Evolutionary conservation across 1,140 invertebrate genomes (phyloP).

Genomic region (Liolophura sinensis): DNA sequence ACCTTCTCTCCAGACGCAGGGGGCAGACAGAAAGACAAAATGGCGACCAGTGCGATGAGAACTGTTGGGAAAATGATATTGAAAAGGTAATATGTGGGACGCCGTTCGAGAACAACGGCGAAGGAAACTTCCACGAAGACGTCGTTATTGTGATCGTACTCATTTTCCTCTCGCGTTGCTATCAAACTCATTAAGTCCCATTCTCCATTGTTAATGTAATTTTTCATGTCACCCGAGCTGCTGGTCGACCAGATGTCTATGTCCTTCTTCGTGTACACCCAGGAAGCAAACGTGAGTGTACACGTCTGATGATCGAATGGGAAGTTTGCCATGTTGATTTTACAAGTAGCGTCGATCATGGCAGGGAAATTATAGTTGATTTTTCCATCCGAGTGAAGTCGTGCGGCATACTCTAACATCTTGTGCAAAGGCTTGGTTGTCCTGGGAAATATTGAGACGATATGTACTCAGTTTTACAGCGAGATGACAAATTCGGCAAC

Average conservation of each 20-base stretch:
- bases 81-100: conserved; percentile 46
- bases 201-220: conserved; percentile 65
- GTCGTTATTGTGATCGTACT: conserved; percentile 73
- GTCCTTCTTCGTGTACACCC: conserved; percentile 44
- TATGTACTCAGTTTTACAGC: too few relatives aligned
- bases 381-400: conserved; percentile 18
- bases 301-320: conserved; percentile 76
- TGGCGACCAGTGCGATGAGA: conserved; percentile 79
- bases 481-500: too few relatives aligned
- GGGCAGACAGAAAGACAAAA: conserved; percentile 95
- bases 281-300: conserved; percentile 56
- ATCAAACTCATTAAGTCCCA: conserved; percentile 62
- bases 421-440: too few relatives aligned
- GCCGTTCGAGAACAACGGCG: conserved; percentile 34
- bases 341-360: conserved; percentile 71
- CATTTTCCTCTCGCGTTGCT: conserved; percentile 28
- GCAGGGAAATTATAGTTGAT: conserved; percentile 40
- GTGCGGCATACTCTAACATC: too few relatives aligned
- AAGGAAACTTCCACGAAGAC: conserved; percentile 44
- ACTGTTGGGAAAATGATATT: conserved; percentile 52
- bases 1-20: conserved; percentile 99
- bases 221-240: conserved; percentile 60
- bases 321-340: conserved; percentile 82
- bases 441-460: too few relatives aligned
- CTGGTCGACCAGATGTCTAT: conserved; percentile 64